These are phyloP conservation scores for Aplochiton taeniatus DNA, from an alignment of 2,797 vertebrate genomes.

Conservation along the genomic window DNA sequence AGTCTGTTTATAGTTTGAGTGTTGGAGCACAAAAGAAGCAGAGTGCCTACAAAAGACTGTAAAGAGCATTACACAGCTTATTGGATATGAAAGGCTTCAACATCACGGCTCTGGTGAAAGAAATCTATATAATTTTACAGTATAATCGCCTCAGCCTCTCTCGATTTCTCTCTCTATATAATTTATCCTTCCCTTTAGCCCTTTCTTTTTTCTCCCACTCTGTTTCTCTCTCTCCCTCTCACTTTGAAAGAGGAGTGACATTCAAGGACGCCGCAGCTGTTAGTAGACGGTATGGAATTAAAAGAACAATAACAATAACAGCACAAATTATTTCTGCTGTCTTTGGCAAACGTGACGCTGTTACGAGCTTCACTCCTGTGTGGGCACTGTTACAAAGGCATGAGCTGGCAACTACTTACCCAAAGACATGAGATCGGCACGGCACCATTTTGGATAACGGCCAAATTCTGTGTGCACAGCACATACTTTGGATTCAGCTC, in stretches of 20 bases:
- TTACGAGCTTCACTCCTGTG: slow-evolving; percentile 49
- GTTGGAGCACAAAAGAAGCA: slow-evolving; percentile 19
- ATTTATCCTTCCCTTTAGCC: background rate
- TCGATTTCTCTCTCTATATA: no score
- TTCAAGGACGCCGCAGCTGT: slow-evolving; percentile 40
- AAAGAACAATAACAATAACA: slow-evolving; percentile 47
- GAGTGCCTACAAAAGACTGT: slow-evolving; percentile 10
- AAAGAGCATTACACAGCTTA: slow-evolving; percentile 15
- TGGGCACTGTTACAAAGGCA: slow-evolving; percentile 49
- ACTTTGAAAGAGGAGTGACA: slow-evolving; percentile 9
- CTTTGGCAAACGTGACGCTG: slow-evolving; percentile 49
- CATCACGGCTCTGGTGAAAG: slow-evolving; percentile 22
- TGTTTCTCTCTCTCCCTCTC: background rate
- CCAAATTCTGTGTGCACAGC: slow-evolving; percentile 27
- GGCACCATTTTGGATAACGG: slow-evolving; percentile 51
- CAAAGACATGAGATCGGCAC: slow-evolving; percentile 49
- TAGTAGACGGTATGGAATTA: slow-evolving; percentile 39
- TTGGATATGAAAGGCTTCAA: slow-evolving; percentile 34
- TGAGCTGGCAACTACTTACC: slow-evolving; percentile 56
- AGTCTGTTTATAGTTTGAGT: slow-evolving; percentile 9
- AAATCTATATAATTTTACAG: slow-evolving; percentile 40
- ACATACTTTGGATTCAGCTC: slow-evolving; percentile 48
- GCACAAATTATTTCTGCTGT: slow-evolving; percentile 27
- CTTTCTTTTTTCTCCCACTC: background rate
- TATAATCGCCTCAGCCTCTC: slow-evolving; percentile 22